Percentiles rank a stretch among this genome's conserved stretches.
phyloP scores from a whole-genome alignment of 2,113 vertebrate species.

The Capreolus pygargus region DNA sequence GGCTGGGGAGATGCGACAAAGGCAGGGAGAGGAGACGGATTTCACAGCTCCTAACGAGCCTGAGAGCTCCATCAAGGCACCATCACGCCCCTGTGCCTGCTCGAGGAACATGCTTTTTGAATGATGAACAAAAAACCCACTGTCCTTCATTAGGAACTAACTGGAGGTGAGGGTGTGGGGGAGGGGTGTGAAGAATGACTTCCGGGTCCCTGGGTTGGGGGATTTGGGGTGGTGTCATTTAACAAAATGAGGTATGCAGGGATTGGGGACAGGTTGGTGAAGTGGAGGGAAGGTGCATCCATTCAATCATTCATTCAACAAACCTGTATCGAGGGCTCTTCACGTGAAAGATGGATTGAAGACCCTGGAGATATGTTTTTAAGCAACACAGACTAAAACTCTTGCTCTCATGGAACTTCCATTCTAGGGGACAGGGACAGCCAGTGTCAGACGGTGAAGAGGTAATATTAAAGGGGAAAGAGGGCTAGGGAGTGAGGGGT shows the following conservation, averaged over 20 bases:
- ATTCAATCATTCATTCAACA: neutral
- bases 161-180: neutral
- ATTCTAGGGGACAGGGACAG: neutral
- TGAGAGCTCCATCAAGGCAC: neutral
- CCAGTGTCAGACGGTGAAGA: neutral
- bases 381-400: neutral
- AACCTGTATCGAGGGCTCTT: neutral
- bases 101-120: neutral
- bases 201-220: neutral
- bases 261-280: neutral
- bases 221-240: neutral
- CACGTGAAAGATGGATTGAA: neutral
- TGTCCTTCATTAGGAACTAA: neutral
- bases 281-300: neutral
- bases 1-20: neutral
- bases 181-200: neutral
- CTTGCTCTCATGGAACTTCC: neutral
- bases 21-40: neutral
- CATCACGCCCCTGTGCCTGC: rapidly evolving
- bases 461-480: neutral
- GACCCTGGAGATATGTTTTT: neutral
- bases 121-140: neutral
- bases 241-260: neutral
- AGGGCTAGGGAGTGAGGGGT: neutral
- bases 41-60: neutral